Evolutionary conservation across 2,113 vertebrate genomes (phyloP).

Genomic region (Polyodon spathula): DNA sequence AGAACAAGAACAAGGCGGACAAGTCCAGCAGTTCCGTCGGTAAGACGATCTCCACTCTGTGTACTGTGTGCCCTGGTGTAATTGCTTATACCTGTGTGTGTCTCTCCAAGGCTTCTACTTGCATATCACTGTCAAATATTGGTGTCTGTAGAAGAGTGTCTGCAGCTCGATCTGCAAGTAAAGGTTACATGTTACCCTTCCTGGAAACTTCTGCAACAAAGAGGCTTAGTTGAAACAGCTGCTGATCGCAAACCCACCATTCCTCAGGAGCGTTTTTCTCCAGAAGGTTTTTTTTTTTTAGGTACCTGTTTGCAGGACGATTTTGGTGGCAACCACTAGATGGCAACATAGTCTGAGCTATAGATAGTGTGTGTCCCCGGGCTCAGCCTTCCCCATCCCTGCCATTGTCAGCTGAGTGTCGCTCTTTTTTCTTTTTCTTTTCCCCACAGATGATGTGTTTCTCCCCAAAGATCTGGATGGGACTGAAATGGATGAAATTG

Average conservation of each 20-base stretch:
- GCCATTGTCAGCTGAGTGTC: slow-evolving; percentile 3
- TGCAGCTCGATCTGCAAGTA: too few relatives aligned
- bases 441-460: slow-evolving; percentile 82
- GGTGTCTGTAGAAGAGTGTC: too few relatives aligned
- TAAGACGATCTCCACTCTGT: slow-evolving; percentile 52
- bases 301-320: too few relatives aligned
- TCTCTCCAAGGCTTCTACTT: too few relatives aligned
- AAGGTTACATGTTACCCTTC: too few relatives aligned
- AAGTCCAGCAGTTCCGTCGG: slow-evolving; percentile 74
- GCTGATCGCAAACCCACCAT: too few relatives aligned
- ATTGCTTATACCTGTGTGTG: too few relatives aligned
- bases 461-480: slow-evolving; percentile 92
- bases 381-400: neutral
- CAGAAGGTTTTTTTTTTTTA: too few relatives aligned
- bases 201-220: too few relatives aligned
- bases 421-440: neutral
- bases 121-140: too few relatives aligned
- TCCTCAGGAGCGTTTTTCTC: too few relatives aligned
- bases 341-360: neutral
- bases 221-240: too few relatives aligned
- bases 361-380: neutral
- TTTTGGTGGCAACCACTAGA: neutral
- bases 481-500: slow-evolving; percentile 92
- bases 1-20: slow-evolving; percentile 84
- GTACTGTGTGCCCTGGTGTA: neutral